Conservation (phyloP, 53 echinoderm and acorn worm genomes). For the Temnopleurus reevesii region DNA sequence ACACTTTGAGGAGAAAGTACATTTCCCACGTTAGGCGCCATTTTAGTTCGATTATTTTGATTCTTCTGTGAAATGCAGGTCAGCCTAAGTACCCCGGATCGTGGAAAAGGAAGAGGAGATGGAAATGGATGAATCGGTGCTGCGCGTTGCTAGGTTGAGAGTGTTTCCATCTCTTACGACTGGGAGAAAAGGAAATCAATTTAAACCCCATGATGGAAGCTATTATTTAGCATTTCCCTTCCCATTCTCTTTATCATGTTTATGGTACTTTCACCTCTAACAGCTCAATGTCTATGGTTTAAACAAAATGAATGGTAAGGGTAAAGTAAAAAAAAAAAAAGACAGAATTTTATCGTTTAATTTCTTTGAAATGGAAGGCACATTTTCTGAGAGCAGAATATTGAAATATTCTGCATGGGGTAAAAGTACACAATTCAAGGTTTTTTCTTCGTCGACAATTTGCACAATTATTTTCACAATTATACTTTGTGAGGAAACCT, state of each 20-base stretch:
- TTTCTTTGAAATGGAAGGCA: no score
- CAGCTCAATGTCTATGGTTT: not conserved
- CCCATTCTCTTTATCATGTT: not conserved
- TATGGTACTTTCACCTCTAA: not conserved
- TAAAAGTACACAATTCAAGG: no score
- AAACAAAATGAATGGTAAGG: no score
- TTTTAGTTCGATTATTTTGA: slow-evolving; percentile 30
- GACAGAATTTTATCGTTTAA: no score
- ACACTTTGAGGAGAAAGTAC: slow-evolving; percentile 3
- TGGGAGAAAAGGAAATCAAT: slow-evolving; percentile 11
- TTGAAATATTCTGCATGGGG: no score
- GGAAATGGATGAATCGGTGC: not conserved
- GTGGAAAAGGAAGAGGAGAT: not conserved
- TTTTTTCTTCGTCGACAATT: no score
- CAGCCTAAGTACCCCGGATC: not conserved
- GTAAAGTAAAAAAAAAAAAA: no score
- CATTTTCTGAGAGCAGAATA: no score
- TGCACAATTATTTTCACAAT: no score
- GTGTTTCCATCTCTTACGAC: slow-evolving; percentile 26
- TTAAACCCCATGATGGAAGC: slow-evolving; percentile 13
- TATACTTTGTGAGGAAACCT: no score
- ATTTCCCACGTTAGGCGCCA: slow-evolving; percentile 30
- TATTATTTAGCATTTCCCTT: not conserved
- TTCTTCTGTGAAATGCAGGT: slow-evolving; percentile 23
- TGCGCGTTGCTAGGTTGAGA: not conserved